A percentile compares a stretch with the other conserved stretches of the same genome.
Conservation (phyloP, 2,113 vertebrate genomes). For the Rhineura floridana region DNA sequence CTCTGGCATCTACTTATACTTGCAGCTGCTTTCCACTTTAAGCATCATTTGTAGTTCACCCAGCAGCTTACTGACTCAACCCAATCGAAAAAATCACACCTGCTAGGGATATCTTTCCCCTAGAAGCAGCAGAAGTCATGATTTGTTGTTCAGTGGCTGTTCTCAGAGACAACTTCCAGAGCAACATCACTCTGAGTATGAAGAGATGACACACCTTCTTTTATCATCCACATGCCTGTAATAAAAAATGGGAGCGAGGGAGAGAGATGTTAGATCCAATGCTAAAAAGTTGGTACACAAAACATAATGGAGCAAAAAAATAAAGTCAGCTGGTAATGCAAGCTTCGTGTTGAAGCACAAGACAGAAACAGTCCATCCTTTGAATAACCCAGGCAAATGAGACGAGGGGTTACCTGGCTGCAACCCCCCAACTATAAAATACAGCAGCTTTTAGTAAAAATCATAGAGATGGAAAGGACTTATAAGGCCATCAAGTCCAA, state of each 20-base stretch:
- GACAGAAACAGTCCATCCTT: not conserved
- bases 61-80: slow-evolving; percentile 17
- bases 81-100: not conserved
- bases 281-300: not conserved
- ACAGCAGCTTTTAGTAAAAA: not conserved
- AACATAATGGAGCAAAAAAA: not conserved
- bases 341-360: not conserved
- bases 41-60: not conserved
- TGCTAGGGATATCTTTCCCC: slow-evolving; percentile 7
- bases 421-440: not conserved
- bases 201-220: not conserved
- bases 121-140: not conserved
- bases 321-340: not conserved
- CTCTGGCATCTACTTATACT: slow-evolving; percentile 14
- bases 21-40: slow-evolving; percentile 46
- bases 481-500: too few species aligned
- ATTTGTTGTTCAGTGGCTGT: not conserved
- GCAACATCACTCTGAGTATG: rapidly evolving
- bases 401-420: not conserved
- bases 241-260: not conserved
- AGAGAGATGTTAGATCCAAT: not conserved
- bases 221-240: not conserved
- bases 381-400: not conserved
- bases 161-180: not conserved
- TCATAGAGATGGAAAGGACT: too few species aligned